A percentile compares a stretch with the other conserved stretches of the same genome.
phyloP scores from a whole-genome alignment of 2,797 vertebrate species.

The Hypotaenidia okinawae region DNA sequence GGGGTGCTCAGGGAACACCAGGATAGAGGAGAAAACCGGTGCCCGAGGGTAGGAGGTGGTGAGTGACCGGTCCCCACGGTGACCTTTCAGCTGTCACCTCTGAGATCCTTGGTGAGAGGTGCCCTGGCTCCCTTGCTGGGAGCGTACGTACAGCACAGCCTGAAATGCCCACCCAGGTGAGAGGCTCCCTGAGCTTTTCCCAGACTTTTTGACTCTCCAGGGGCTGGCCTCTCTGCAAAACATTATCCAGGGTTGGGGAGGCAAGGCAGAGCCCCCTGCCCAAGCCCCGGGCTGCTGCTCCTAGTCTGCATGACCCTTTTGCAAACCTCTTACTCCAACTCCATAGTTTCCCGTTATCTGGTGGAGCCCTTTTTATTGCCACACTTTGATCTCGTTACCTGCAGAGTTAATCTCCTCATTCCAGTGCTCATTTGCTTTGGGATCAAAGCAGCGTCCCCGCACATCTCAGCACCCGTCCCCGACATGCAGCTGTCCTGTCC shows the following conservation, averaged over 20 bases:
- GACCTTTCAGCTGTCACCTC: constrained; percentile 34
- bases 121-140: not conserved
- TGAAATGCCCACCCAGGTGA: not conserved
- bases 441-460: not conserved
- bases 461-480: fast-evolving
- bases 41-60: not conserved
- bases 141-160: not conserved
- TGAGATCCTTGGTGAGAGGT: fast-evolving
- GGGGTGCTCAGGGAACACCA: not conserved
- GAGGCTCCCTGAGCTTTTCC: not conserved
- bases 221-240: not conserved
- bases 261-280: not conserved
- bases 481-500: fast-evolving
- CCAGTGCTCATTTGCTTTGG: not conserved
- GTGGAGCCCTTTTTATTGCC: not conserved
- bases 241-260: not conserved
- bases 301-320: not conserved
- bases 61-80: not conserved
- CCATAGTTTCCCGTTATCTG: not conserved
- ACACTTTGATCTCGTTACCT: not conserved
- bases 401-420: not conserved
- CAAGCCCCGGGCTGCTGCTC: fast-evolving
- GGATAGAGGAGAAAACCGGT: fast-evolving
- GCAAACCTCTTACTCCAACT: not conserved
- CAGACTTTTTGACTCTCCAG: not conserved